Evolutionary conservation across 2,888 invertebrate genomes (phyloP), one percentile per base, ranked within the genome.

Genomic region (Clunio marinus): DNA sequence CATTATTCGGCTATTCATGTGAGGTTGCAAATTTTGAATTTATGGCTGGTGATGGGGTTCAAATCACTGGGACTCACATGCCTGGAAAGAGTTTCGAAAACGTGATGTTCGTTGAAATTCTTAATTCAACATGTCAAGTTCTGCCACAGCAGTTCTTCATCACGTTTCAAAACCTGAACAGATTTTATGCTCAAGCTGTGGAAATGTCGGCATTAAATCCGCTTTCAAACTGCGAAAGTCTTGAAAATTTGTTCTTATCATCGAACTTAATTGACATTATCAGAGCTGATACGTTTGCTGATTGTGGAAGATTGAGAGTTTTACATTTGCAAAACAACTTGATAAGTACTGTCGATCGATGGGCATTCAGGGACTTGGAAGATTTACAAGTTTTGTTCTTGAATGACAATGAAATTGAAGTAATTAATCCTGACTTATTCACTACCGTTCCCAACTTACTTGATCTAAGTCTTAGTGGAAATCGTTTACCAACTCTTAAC

Each of bases 281-380:
- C 17, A 22, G 20, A 20, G 51, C 51, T 22, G 51, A 51, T 22
- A 51, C 51, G 51, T 51, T 51, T 13, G 51, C 51, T 51, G 51
- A 51, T 51, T 51, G 51, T 22, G 22, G 7, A 25, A 25, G 25
- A 3, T 27, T 57, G 20, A 8, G 25, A 57, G 10, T 4, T 3
- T 4, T 57, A 27, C 57, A 27, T 8, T 27, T 57, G 27, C 57
- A 57, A 27, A 27, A 24, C 8, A 57, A 57, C 20, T 1, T 7
- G 27, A 57, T 57, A 3, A 25, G 2, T 22, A 57, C 13, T 7
- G 13, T 57, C 27, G 57, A 57, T 1, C 25, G 57, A 8, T 57
- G 25, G 27, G 57, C 57, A 13, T 57, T 57, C 27, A 57, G 57
- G 25, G 27, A 15, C 15, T 27, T 57, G 27, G 2, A 25, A 51